Evolutionary conservation across 2,113 vertebrate species (phyloP), one percentile per base, ranked within the genome.

Genomic region (Myotis brandtii): DNA sequence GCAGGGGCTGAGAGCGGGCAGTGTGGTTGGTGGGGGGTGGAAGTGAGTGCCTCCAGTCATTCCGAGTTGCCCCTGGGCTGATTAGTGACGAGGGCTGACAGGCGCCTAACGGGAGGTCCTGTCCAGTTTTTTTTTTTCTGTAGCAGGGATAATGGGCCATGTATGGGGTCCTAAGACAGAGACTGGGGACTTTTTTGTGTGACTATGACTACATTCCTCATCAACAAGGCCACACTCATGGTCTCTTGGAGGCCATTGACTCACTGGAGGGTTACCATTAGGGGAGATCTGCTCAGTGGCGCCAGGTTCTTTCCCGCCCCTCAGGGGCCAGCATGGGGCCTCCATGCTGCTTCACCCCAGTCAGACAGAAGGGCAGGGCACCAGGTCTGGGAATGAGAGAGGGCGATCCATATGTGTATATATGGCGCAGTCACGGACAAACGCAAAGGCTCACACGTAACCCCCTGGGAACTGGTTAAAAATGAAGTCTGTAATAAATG

Each of bases 71-170:
- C 97, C 97, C 96, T 89, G 3, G 85, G 98, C 97, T 98, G 97
- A 95, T 89, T 97, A 93, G 96, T 97, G 98, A 97, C 96, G 87
- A 97, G 96, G 97, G 59, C 86, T 98, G 98, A 98, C 97, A 98
- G 96, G 95, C 81, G 97, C 97, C 98, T 95, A 85, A 12, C 25
- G 97, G 98, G 98, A 98, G 96, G 94, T 89, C 89, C 95, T 92
- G 94, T 96, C 97, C 96, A 92, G 94, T 3, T 89, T 93, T 91
- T 89, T 89, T 93, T 91, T 93, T 77, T 98, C 86, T 96, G 95
- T 95, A 98, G 96, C 93, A 93, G 96, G 80, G 97, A 96, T 97
- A 97, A 97, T 62, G 96, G 96, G 83, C 95, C 98, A 96, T 81
- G 98, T 98, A 95, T 54, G 0, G 73, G 96, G 93, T 92, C 84